Conservation (phyloP, 2,113 vertebrate genomes). For the Rattus rattus region DNA sequence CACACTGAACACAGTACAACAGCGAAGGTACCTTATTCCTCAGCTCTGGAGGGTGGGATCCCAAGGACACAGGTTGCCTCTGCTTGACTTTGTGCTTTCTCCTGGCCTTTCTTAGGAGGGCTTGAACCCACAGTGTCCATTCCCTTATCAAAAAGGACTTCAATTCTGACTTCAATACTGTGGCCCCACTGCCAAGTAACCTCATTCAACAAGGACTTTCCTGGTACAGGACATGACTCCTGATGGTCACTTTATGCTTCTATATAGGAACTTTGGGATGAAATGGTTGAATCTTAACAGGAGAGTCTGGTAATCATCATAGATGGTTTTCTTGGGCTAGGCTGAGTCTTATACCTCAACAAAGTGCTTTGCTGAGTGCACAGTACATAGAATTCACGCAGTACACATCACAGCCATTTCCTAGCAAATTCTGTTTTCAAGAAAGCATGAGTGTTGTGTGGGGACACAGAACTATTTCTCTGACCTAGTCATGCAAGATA, state of each 20-base stretch:
- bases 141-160: not conserved
- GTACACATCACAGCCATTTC: rapidly evolving
- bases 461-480: not conserved
- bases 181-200: not conserved
- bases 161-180: not conserved
- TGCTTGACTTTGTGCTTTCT: not conserved
- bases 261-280: not conserved
- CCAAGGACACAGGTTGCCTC: too few species aligned
- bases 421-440: too few species aligned
- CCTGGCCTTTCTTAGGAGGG: not conserved
- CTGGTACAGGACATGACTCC: too few species aligned
- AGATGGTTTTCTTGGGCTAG: rapidly evolving
- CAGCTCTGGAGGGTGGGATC: too few species aligned
- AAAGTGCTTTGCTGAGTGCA: rapidly evolving
- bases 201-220: not conserved
- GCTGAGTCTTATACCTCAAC: rapidly evolving
- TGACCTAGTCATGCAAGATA: not conserved
- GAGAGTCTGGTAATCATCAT: not conserved
- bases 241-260: not conserved
- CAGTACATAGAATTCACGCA: rapidly evolving
- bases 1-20: too few species aligned
- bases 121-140: rapidly evolving
- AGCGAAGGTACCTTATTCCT: not conserved
- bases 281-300: not conserved
- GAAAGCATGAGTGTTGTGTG: not conserved